Evolutionary conservation across 2,797 vertebrate species (phyloP), one percentile per base, ranked within the genome.

Genomic region (Periophthalmus magnuspinnatus): DNA sequence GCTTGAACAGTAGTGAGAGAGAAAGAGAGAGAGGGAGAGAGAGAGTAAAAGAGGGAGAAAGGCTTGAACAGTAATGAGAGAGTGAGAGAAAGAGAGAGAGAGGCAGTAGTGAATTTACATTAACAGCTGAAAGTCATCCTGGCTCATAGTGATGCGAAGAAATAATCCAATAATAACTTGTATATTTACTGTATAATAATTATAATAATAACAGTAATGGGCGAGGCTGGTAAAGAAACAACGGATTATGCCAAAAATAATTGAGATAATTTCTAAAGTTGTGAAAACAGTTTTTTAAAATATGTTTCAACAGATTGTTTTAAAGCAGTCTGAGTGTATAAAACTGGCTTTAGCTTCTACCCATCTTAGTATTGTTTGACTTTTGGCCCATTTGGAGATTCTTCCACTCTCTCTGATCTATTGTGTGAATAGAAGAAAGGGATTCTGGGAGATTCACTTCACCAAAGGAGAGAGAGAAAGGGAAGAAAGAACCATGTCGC

Each of bases 381-480:
- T 38, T 61, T 32, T 21, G 59, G 54, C 65, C 69, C 74, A 71
- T 47, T 68, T 69, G 64, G 64, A 77, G 79, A 76, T 83, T 75
- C 77, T 71, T 79, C 64, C 62, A 77, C 71, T 58, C 79, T 67
- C 68, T 83, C 65, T 65, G 38, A 61, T 71, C 55, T 65, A 72
- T 73, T 17, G 11, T 0, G 22, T 75, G 70, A n/a, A 69, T 48
- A n/a, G 34, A 28, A 34, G 4, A 52, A 67, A 67, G 72, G 50
- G 21, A 64, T 70, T 73, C 61, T 68, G 65, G 75, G 81, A 80
- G 70, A 69, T 59, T 88, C 68, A 69, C 54, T 83, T 76, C 67
- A 77, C 75, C 56, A 69, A 70, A 61, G 59, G 34, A 61, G 34
- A 3, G 24, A 70, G 32, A 74, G 55, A 80, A 74, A 72, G 36